Base-by-base conservation (phyloP, 2,797 vertebrate genomes). In the Hypotaenidia okinawae region DNA sequence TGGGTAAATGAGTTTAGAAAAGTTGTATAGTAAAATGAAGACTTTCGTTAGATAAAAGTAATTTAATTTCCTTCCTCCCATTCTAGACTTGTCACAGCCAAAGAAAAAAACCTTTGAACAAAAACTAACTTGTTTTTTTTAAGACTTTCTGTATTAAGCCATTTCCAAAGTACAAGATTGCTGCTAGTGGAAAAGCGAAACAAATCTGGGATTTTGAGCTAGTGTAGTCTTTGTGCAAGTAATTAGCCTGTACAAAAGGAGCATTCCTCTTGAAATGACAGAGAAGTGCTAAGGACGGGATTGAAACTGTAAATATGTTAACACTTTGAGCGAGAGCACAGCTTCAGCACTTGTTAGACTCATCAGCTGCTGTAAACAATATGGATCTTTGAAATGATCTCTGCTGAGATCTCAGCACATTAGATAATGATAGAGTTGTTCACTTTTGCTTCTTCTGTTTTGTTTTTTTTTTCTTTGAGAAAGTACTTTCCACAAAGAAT, bases 181-280 rank as follows among this genome's bases (percentile, higher is more conserved):
- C 94, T 94, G 81, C 93, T 96, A 96, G 94, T 96, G 74, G 91
- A 87, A 81, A 93, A 92, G 93, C 4, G 43, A 96, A 96, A 96
- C 94, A 95, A 97, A 97, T 97, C 92, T 90, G 94, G 87, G 96
- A 74, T 97, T 97, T 97, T 89, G 94, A 96, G 96, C 95, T 86
- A 25, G 87, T 87, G 75, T 81, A 94, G 92, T 93, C 30, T 97
- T 96, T 90, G 63, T 95, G 96, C 95, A 96, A 93, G 95, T 97
- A 96, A 97, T 97, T 95, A 97, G 92, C 80, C 73, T 91, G 69
- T 93, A 95, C 95, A 96, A 96, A 97, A 96, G 92, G 93, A 96
- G 95, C 87, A 82, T 96, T 97, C 96, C 96, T 94, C 84, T 90
- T 79, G 63, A 54, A 63, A 66, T 97, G 94, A 96, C 95, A 96